phyloP scores from a whole-genome alignment of 2,888 invertebrate species.

The Lutraria lutraria region DNA sequence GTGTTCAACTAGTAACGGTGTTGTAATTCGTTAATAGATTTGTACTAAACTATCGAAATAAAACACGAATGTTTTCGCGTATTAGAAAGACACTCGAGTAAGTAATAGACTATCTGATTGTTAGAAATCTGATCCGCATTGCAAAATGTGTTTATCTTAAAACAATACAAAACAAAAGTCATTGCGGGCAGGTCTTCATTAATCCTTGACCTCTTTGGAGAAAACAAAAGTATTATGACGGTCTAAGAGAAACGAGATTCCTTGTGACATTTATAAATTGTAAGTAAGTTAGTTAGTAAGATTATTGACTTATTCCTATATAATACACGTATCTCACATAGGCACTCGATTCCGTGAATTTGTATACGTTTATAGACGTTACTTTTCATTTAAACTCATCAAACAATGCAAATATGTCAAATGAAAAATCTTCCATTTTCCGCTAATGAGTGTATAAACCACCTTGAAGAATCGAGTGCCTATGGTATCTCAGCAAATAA shows the following conservation, averaged over 20 bases:
- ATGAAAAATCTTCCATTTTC: too few species aligned
- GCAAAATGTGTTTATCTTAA: not conserved
- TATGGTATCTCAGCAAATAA: too few species aligned
- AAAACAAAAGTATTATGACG: not conserved
- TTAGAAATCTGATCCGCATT: not conserved
- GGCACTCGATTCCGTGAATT: too few species aligned
- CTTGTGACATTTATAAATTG: too few species aligned
- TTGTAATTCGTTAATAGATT: slow-evolving; percentile 53
- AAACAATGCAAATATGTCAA: too few species aligned
- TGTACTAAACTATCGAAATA: slow-evolving; percentile 42
- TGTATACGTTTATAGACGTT: too few species aligned
- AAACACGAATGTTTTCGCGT: not conserved
- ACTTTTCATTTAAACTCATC: too few species aligned
- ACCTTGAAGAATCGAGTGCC: too few species aligned
- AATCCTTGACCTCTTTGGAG: not conserved
- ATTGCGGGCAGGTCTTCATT: not conserved
- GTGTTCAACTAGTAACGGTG: slow-evolving; percentile 55
- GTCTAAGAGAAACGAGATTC: not conserved
- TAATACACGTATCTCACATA: too few species aligned
- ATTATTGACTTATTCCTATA: too few species aligned
- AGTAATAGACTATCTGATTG: not conserved
- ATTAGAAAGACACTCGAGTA: slow-evolving; percentile 20
- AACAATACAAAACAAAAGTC: not conserved
- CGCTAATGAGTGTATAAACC: too few species aligned
- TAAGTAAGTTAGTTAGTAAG: too few species aligned